Evolutionary conservation across 2,797 vertebrate species (phyloP).

Genomic region (Podarcis siculus): DNA sequence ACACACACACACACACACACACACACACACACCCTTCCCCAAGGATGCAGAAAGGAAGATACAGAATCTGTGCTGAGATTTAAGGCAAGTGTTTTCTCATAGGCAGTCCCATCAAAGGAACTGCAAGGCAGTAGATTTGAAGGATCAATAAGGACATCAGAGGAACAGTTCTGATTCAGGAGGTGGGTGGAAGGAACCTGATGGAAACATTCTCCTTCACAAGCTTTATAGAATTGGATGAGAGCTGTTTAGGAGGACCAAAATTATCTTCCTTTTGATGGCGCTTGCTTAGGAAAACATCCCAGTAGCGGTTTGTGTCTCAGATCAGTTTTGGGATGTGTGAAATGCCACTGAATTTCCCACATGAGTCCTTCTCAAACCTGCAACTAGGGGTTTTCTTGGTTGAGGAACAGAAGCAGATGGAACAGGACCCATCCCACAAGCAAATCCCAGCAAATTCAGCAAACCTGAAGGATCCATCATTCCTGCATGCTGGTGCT

Average conservation of each 20-base stretch:
- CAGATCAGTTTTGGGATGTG: background rate
- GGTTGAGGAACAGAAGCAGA: too few relatives aligned
- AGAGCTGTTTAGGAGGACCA: too few relatives aligned
- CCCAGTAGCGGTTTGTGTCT: background rate
- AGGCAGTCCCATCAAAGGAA: background rate
- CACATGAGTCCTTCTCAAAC: too few relatives aligned
- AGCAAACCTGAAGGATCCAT: too few relatives aligned
- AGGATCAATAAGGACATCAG: background rate
- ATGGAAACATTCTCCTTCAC: background rate
- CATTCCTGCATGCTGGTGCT: too few relatives aligned
- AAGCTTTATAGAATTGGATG: background rate
- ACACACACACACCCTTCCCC: background rate
- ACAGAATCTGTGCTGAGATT: background rate
- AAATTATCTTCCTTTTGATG: background rate
- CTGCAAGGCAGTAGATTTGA: background rate
- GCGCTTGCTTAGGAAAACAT: background rate
- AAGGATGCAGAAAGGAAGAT: background rate
- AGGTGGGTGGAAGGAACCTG: background rate
- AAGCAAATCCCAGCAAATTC: too few relatives aligned
- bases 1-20: background rate
- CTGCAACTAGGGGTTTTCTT: too few relatives aligned
- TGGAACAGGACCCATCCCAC: too few relatives aligned
- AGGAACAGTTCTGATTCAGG: background rate
- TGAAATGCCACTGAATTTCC: too few relatives aligned
- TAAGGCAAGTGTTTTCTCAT: background rate